Base-by-base conservation (phyloP, 1,140 invertebrate species). In the Drosophila guanche region DNA sequence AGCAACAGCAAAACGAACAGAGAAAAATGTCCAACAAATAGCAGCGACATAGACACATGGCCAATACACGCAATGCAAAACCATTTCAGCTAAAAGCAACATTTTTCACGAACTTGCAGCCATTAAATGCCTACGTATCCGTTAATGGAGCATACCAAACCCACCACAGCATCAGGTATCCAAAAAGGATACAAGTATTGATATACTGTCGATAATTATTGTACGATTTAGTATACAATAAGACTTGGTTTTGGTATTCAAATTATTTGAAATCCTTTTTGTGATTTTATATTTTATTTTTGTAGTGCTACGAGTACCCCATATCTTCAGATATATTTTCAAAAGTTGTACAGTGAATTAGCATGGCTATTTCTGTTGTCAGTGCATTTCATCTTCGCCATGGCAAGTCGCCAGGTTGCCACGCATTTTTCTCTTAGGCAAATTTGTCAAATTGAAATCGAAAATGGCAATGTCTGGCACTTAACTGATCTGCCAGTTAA, bases 381-480 rank as follows among this genome's bases (percentile, higher is more conserved):
- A 68, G 50, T 29, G 66, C 7, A 47, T 16, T 7, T 22, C 20
- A 0, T 1, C 3, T 1, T 41, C 40, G 37, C 5, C 6, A 3
- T 27, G 20, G 7, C 3, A 3, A 27, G 0, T 5, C 5, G 7
- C 4, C 10, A n/a, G 33, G 16, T 25, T 23, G 41, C 23, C 10
- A 10, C 47, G 33, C 53, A 66, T 74, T 55, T 75, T 75, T 73
- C 46, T 76, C 46, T 76, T 61, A 47, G 77, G 53, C 68, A 80
- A 80, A 80, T 80, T 76, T 80, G 77, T 80, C 77, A 76, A 80
- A 80, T 80, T 70, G 77, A 66, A 80, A 74, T 65, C 59, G 70
- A 80, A 80, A 76, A 65, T 80, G 59, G 77, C 71, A 47, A 45
- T 40, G 57, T 50, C 52, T 76, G 76, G 76, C 71, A 80, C 70